A percentile compares a stretch with the other conserved stretches of the same genome.
Evolutionary conservation across 2,113 vertebrate species (phyloP).

Genomic region (Sapajus apella): DNA sequence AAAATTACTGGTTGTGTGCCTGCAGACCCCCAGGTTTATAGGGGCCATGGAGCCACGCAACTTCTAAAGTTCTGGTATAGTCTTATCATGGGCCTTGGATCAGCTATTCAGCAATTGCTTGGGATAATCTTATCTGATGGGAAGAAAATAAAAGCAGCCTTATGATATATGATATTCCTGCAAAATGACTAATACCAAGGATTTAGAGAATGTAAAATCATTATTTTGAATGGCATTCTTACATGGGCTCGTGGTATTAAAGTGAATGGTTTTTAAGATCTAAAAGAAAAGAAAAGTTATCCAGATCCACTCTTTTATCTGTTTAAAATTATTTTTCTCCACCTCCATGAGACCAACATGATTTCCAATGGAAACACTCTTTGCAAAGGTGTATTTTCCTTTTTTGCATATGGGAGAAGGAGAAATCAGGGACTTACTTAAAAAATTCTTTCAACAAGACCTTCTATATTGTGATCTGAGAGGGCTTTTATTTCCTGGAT

Average conservation of each 20-base stretch:
- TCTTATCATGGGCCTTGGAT: slow-evolving; percentile 44
- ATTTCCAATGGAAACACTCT: slow-evolving; percentile 11
- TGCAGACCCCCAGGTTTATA: neutral
- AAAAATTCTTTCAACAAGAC: neutral
- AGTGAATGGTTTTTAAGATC: slow-evolving; percentile 23
- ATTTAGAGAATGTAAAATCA: slow-evolving; percentile 50
- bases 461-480: neutral
- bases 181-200: slow-evolving; percentile 47
- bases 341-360: neutral
- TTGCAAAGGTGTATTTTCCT: neutral
- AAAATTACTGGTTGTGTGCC: neutral
- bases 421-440: neutral
- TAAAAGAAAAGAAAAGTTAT: slow-evolving; percentile 17
- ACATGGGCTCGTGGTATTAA: neutral
- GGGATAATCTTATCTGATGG: slow-evolving; percentile 21
- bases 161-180: slow-evolving; percentile 32
- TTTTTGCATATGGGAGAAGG: neutral
- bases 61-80: neutral
- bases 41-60: neutral
- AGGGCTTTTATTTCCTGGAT: neutral
- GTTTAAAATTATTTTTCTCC: slow-evolving; percentile 57
- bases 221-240: slow-evolving; percentile 47
- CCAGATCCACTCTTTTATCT: neutral
- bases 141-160: slow-evolving; percentile 47
- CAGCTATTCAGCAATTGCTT: slow-evolving; percentile 39